Base-by-base conservation (phyloP, 2,797 vertebrate species). In the Artibeus lituratus region DNA sequence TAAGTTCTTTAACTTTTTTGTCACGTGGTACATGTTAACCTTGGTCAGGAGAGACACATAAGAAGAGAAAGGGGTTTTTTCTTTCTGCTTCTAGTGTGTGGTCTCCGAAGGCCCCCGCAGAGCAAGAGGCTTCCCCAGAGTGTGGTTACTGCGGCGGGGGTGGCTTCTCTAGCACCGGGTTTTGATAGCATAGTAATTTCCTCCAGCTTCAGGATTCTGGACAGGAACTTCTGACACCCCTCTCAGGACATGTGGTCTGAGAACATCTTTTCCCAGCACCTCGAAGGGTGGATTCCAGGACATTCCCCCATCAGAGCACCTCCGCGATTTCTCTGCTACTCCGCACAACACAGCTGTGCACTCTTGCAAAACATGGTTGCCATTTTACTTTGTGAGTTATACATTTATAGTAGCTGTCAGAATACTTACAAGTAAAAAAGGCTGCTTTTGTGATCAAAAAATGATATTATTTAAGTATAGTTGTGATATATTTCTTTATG, bases 311-410 rank as follows among this genome's bases (percentile, higher is more conserved):
- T 51, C 44, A 15, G 5, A 72, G 26, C 10, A 65, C 32, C 11
- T 88, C 35, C 1, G 16, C 39, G 26, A 37, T 37, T 65, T 76
- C 67, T 92, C 29, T 59, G 24, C 9, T 22, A 2, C 80, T 7
- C 12, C 77, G 9, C 2, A 2, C 10, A 21, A 6, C 32, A 19
- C 14, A 65, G 5, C 5, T n/a, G 9, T 39, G 1, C 19, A 14
- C 7, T 42, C 16, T 55, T 44, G 62, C 32, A 51, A 10, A 53
- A 83, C 3, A 51, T 44, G 6, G 22, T n/a, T 62, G 51, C 16
- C 47, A 62, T 73, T 44, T 74, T 81, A 21, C 19, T 78, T 37
- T 70, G 3, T 11, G 73, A 82, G 8, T 67, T 55, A 67, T 8
- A n/a, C 0, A 53, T n/a, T 74, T 59, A 73, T 19, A 11, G 1